Conservation (phyloP, 2,113 vertebrate genomes). For the Agelaius phoeniceus region DNA sequence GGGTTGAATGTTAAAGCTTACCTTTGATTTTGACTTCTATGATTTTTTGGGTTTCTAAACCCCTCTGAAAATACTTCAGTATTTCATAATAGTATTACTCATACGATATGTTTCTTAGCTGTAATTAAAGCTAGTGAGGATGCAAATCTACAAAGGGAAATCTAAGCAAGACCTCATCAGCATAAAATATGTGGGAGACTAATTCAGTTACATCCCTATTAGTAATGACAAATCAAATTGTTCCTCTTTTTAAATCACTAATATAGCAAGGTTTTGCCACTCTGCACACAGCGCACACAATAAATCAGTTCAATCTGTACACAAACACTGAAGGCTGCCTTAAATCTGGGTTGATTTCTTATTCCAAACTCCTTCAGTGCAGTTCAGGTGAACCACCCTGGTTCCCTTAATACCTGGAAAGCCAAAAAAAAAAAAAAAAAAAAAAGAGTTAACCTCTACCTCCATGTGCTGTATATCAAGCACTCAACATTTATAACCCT, state of each 20-base stretch:
- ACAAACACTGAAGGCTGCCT: neutral
- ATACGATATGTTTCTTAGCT: neutral
- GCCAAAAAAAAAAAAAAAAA: neutral
- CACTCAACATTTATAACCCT: conserved; percentile 30
- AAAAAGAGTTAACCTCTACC: neutral
- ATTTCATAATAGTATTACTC: conserved; percentile 19
- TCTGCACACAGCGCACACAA: neutral
- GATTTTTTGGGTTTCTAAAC: conserved; percentile 9
- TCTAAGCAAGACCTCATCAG: conserved; percentile 53
- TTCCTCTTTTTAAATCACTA: conserved; percentile 43
- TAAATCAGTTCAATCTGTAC: conserved; percentile 14
- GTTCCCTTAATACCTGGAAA: neutral
- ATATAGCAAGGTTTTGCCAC: conserved; percentile 31
- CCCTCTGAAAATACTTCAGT: conserved; percentile 2
- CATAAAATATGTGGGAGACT: conserved; percentile 53
- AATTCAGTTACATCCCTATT: conserved; percentile 57
- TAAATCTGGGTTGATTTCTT: neutral
- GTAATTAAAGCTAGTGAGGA: conserved; percentile 36
- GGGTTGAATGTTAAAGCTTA: conserved; percentile 30
- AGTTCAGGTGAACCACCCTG: neutral
- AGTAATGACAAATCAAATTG: conserved; percentile 65
- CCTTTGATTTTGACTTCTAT: conserved; percentile 38
- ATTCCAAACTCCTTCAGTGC: neutral
- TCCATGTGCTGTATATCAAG: neutral
- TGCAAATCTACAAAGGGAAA: conserved; percentile 54